These are phyloP conservation scores for Eutolmus rufibarbis DNA, from an alignment of 2,888 invertebrate species.

Conservation along the genomic window DNA sequence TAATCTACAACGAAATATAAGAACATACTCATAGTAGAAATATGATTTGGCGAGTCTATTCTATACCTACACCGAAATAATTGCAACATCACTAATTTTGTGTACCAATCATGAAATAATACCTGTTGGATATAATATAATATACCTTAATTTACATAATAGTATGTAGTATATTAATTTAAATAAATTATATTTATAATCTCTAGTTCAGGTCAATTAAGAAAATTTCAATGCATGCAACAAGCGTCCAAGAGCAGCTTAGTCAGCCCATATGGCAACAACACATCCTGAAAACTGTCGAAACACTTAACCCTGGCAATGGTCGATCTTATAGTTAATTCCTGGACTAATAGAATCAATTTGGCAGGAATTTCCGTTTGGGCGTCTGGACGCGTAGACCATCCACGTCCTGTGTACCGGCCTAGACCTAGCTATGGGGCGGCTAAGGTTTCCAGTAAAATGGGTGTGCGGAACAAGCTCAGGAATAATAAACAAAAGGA, in stretches of 20 bases:
- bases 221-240: neutral
- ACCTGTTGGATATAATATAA: too few relatives aligned
- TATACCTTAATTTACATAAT: too few relatives aligned
- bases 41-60: too few relatives aligned
- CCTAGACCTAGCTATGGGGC: neutral
- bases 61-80: too few relatives aligned
- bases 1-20: too few relatives aligned
- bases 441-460: neutral
- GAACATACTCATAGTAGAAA: too few relatives aligned
- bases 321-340: neutral
- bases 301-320: neutral
- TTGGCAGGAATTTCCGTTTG: neutral
- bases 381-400: neutral
- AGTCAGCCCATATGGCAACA: neutral
- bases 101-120: too few relatives aligned
- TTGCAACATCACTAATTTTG: too few relatives aligned
- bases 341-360: neutral
- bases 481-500: constrained; percentile 36
- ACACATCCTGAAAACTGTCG: neutral
- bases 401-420: neutral
- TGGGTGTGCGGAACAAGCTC: constrained; percentile 21
- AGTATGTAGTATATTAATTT: too few relatives aligned
- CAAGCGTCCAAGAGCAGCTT: neutral
- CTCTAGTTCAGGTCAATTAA: neutral
- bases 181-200: neutral